Conservation (phyloP, 2,888 invertebrate genomes). For the Sialis lutaria region DNA sequence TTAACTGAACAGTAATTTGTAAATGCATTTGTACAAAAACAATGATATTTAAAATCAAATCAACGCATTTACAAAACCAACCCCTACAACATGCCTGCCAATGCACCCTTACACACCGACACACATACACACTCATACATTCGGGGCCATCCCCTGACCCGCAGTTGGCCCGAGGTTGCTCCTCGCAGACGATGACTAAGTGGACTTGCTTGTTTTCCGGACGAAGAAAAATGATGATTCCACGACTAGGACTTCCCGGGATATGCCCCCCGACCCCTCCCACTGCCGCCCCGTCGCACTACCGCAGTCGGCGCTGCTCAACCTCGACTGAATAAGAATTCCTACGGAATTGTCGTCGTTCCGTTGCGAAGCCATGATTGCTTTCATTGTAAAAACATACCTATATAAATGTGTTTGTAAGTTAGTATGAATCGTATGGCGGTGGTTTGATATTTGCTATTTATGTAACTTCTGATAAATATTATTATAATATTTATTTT, state of each 20-base stretch:
- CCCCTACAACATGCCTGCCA: background rate
- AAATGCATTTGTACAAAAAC: too few relatives aligned
- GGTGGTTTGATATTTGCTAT: too few relatives aligned
- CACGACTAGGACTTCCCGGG: conserved; percentile 25
- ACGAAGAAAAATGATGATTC: conserved; percentile 34
- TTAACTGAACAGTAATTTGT: too few relatives aligned
- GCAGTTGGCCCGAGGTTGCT: conserved; percentile 7
- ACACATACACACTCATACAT: background rate
- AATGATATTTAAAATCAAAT: too few relatives aligned
- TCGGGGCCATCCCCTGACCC: background rate
- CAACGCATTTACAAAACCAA: background rate
- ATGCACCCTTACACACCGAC: background rate
- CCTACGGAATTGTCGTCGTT: background rate
- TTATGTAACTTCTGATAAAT: too few relatives aligned
- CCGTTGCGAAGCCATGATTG: too few relatives aligned
- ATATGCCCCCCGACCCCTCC: conserved; percentile 21
- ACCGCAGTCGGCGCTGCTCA: background rate
- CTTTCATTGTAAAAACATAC: too few relatives aligned
- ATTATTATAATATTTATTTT: too few relatives aligned
- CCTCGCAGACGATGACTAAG: conserved; percentile 30
- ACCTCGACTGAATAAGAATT: conserved; percentile 2
- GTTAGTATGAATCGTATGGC: too few relatives aligned
- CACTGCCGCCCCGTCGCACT: conserved; percentile 11
- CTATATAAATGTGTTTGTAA: too few relatives aligned
- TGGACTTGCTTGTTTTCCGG: conserved; percentile 33